Base-by-base conservation (phyloP, 2,113 vertebrate species). In the Odobenus rosmarus region DNA sequence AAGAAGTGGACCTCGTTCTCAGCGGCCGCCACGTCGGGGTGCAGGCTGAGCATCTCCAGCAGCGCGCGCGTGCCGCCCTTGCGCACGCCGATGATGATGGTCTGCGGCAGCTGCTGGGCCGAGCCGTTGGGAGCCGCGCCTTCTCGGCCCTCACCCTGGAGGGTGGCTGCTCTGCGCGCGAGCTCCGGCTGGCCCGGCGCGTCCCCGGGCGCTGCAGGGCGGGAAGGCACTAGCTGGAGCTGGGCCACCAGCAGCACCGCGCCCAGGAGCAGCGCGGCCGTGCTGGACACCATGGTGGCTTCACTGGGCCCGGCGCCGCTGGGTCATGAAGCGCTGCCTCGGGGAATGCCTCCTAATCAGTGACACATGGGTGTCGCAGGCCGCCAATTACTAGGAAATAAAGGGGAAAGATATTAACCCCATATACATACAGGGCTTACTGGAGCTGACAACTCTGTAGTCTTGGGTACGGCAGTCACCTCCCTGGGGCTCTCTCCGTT, bases 1-100 rank as follows among this genome's bases (percentile, higher is more conserved):
- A 99, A 99, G 98, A 99, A 99, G 98, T 99, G 99, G 76, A 99
- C 99, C 98, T 99, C 99, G 36, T 98, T 99, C 98, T 99, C 99
- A 3, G 99, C 99, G 0, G 99, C 99, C 0, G 99, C 99, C 90
- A 99, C 99, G 0, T 99, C 97, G 4, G 99, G 98, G 98, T 99
- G 99, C 94, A 99, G 99, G 87, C 99, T 99, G 69, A 99, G 98
- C 99, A 99, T 99, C 98, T 99, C 99, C 31, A 99, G 98, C 61
- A 99, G 98, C 1, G 99, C 99, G 85, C 99, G 99, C 0, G 99
- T 99, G 31, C 99, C 99, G 13, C 99, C 99, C 98, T 99, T 99
- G 96, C 99, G 99, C 97, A 99, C 99, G 0, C 99, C 99, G 23
- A 99, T 99, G 96, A 99, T 99, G 97, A 99, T 98, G 80, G 99